phyloP scores from a whole-genome alignment of 64 coral and sea anemone genomes.

The Montipora foliosa region DNA sequence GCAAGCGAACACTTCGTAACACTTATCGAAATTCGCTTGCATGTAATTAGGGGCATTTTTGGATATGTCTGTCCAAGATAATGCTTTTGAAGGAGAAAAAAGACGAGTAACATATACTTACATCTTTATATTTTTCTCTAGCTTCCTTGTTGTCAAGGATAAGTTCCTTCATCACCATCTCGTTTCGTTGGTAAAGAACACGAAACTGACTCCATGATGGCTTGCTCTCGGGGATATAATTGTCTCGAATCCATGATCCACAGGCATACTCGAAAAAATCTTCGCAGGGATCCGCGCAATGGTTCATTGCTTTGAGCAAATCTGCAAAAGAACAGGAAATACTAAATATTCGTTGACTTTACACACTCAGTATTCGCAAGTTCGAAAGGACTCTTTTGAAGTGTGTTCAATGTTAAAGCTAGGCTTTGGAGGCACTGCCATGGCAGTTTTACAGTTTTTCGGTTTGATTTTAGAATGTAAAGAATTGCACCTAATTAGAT shows the following conservation, averaged over 20 bases:
- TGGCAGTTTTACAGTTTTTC: too few species aligned
- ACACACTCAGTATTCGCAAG: too few species aligned
- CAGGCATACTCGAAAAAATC: slow-evolving; percentile 93
- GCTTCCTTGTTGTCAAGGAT: slow-evolving; percentile 42
- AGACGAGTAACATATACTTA: slow-evolving; percentile 15
- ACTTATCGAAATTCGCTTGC: too few species aligned
- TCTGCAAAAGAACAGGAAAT: slow-evolving; percentile 15
- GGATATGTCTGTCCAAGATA: too few species aligned
- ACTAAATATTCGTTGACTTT: neutral
- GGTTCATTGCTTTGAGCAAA: slow-evolving; percentile 80
- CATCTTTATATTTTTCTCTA: slow-evolving; percentile 73
- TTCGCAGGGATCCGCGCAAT: slow-evolving; percentile 69
- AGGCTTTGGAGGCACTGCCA: too few species aligned
- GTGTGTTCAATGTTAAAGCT: too few species aligned
- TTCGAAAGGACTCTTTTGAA: too few species aligned
- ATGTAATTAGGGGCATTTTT: too few species aligned
- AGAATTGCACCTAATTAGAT: too few species aligned
- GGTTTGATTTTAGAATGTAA: too few species aligned
- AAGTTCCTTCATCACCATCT: slow-evolving; percentile 59
- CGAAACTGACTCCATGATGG: slow-evolving; percentile 87
- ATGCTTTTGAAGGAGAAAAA: too few species aligned
- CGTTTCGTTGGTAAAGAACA: slow-evolving; percentile 69
- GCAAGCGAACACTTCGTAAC: too few species aligned
- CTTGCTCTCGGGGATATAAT: slow-evolving; percentile 77
- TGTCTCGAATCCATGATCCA: slow-evolving; percentile 78